phyloP scores from a whole-genome alignment of 2,888 invertebrate species.

The Pandemis cinnamomeana region DNA sequence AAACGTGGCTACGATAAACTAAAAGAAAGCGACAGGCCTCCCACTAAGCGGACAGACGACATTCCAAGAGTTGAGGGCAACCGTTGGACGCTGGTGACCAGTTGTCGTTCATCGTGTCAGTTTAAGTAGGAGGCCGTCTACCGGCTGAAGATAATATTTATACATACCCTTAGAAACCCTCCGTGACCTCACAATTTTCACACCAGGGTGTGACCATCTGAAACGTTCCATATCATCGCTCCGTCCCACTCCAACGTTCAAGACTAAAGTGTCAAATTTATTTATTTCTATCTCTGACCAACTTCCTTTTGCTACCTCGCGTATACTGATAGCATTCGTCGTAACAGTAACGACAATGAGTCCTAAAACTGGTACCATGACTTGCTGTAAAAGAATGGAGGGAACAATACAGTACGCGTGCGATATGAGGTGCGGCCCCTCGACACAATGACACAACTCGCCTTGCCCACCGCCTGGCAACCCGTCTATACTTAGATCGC shows the following conservation, averaged over 20 bases:
- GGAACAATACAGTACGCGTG: neutral
- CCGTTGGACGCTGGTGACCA: too few species aligned
- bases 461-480: too few species aligned
- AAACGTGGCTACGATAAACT: too few species aligned
- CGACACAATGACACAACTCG: too few species aligned
- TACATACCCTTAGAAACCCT: neutral
- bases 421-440: too few species aligned
- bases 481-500: too few species aligned
- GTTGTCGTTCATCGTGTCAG: too few species aligned
- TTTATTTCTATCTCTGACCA: neutral
- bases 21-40: too few species aligned
- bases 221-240: neutral
- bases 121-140: neutral
- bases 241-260: neutral
- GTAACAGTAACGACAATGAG: slow-evolving; percentile 6
- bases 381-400: slow-evolving; percentile 27
- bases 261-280: neutral
- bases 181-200: slow-evolving; percentile 1
- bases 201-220: neutral
- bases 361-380: slow-evolving; percentile 21
- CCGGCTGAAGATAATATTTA: neutral
- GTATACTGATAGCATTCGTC: neutral
- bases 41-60: too few species aligned
- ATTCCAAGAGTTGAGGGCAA: too few species aligned
- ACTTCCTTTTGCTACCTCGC: neutral